Conservation (phyloP, 2,797 vertebrate species). For the Margarornis squamiger region DNA sequence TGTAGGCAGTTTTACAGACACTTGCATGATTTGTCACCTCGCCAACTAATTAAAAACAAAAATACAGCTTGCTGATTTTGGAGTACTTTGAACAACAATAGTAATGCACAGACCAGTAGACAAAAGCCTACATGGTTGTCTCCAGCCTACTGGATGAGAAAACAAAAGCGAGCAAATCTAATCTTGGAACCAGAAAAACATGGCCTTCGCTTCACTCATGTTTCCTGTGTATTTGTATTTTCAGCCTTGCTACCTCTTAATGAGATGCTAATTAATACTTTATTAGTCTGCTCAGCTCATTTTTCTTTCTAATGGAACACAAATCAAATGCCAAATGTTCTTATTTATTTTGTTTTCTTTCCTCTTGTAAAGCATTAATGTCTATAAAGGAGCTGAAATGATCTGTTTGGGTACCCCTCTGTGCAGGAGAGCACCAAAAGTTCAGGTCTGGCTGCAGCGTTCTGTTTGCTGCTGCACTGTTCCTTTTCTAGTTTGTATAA, state of each 20-base stretch:
- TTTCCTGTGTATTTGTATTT: not conserved
- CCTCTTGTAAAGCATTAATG: not conserved
- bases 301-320: slow-evolving; percentile 7
- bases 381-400: not conserved
- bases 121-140: slow-evolving; percentile 9
- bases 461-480: not conserved
- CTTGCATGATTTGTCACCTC: slow-evolving; percentile 32
- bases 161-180: not conserved
- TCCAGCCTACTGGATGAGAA: not conserved
- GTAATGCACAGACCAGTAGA: slow-evolving; percentile 20
- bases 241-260: not conserved
- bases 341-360: not conserved
- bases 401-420: not conserved
- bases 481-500: not conserved
- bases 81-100: slow-evolving; percentile 38
- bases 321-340: not conserved
- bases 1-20: slow-evolving; percentile 35
- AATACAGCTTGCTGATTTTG: slow-evolving; percentile 25
- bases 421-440: not conserved
- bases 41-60: slow-evolving; percentile 50
- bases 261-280: slow-evolving; percentile 16
- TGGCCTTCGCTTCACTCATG: not conserved
- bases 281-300: not conserved
- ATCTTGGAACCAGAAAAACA: slow-evolving; percentile 42
- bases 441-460: not conserved